Conservation (phyloP, 2,113 vertebrate species). For the Pampusana beccarii region DNA sequence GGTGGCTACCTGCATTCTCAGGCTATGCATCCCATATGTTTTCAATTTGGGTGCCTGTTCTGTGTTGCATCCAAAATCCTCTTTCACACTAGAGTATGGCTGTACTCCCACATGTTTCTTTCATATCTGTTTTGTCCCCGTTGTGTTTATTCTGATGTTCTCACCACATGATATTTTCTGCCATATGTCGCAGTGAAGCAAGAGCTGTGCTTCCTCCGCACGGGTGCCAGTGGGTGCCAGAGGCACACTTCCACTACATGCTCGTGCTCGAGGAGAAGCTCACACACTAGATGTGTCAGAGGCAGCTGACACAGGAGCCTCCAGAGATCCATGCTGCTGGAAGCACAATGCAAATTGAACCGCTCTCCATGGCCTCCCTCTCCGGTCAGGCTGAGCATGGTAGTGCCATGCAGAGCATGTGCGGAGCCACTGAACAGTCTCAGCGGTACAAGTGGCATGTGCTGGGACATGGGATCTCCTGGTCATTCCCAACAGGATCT, state of each 20-base stretch:
- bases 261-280: accelerated
- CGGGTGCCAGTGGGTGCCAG: not conserved
- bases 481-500: not conserved
- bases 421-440: not conserved
- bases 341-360: not conserved
- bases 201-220: not conserved
- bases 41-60: not conserved
- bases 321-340: not conserved
- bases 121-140: not conserved
- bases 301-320: not conserved
- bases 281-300: not conserved
- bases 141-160: not conserved
- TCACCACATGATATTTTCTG: not conserved
- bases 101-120: not conserved
- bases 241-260: not conserved
- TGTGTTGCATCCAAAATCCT: not conserved
- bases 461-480: not conserved
- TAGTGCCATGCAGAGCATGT: not conserved
- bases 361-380: not conserved
- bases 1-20: not conserved
- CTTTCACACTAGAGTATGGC: not conserved
- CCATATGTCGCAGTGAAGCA: not conserved
- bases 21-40: not conserved
- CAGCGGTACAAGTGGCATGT: not conserved
- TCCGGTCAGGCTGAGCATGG: not conserved